Evolutionary conservation across 2,113 vertebrate genomes (phyloP).

Genomic region (Piprites chloris): DNA sequence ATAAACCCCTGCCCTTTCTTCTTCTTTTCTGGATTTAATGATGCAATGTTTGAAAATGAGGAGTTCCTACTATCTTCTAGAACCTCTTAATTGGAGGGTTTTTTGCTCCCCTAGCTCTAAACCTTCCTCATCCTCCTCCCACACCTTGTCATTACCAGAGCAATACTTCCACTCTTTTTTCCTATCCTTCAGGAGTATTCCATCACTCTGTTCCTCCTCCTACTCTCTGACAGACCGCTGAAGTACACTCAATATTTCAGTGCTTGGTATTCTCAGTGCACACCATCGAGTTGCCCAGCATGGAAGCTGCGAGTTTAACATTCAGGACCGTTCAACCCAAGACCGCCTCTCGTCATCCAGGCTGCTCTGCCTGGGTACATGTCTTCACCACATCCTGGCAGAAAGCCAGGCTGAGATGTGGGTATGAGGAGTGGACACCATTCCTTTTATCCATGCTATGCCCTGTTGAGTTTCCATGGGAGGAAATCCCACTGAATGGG

Average conservation of each 20-base stretch:
- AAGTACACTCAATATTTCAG: background rate
- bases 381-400: background rate
- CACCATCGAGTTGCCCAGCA: background rate
- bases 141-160: fast-evolving
- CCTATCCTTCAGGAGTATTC: background rate
- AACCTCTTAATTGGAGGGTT: background rate
- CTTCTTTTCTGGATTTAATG: background rate
- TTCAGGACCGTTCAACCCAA: background rate
- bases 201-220: background rate
- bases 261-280: background rate
- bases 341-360: background rate
- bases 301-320: background rate
- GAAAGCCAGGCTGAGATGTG: background rate
- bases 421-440: background rate
- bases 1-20: background rate
- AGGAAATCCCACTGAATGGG: background rate
- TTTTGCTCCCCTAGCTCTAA: background rate
- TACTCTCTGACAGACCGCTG: background rate
- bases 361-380: background rate
- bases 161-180: background rate
- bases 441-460: background rate
- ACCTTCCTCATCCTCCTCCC: background rate
- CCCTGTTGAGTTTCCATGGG: background rate
- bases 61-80: background rate
- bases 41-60: background rate